These are phyloP conservation scores for Caenorhabditis sp. DNA, from an alignment of 2,888 invertebrate genomes.

Conservation along the genomic window DNA sequence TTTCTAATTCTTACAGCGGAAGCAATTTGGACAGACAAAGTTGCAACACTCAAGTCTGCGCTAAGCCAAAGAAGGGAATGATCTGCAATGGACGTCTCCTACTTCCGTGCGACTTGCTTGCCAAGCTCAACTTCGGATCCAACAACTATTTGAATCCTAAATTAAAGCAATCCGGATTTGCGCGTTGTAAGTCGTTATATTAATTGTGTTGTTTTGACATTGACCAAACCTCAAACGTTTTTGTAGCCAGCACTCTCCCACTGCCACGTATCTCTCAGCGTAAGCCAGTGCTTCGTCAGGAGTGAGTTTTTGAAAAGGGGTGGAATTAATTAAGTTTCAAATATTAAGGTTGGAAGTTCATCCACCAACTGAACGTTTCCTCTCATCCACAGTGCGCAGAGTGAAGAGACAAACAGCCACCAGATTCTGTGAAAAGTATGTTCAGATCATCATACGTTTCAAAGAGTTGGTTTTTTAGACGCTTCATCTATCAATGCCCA, in stretches of 20 bases:
- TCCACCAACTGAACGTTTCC: constrained; percentile 57
- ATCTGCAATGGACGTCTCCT: constrained; percentile 76
- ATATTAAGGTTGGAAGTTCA: constrained; percentile 50
- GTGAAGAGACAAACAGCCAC: constrained; percentile 63
- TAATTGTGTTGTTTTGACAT: constrained; percentile 28
- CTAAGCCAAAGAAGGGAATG: constrained; percentile 67
- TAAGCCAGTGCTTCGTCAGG: constrained; percentile 46
- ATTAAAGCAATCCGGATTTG: constrained; percentile 63
- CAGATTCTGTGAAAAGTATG: constrained; percentile 66
- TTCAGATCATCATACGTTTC: background rate
- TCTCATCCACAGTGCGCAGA: constrained; percentile 16
- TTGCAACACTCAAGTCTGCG: constrained; percentile 78
- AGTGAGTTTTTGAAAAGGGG: constrained; percentile 16
- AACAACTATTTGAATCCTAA: constrained; percentile 68
- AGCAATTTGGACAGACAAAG: constrained; percentile 66
- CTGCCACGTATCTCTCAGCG: constrained; percentile 63
- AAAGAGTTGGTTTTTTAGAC: constrained; percentile 62
- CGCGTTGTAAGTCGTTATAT: constrained; percentile 47
- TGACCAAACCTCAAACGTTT: constrained; percentile 8
- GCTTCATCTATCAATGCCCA: constrained; percentile 81
- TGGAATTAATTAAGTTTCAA: background rate
- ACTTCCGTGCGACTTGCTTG: constrained; percentile 80
- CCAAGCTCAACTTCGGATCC: constrained; percentile 79
- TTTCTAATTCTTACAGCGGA: constrained; percentile 69
- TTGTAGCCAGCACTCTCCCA: constrained; percentile 61